Evolutionary conservation across 2,113 vertebrate genomes (phyloP).

Genomic region (Psettodes erumei): DNA sequence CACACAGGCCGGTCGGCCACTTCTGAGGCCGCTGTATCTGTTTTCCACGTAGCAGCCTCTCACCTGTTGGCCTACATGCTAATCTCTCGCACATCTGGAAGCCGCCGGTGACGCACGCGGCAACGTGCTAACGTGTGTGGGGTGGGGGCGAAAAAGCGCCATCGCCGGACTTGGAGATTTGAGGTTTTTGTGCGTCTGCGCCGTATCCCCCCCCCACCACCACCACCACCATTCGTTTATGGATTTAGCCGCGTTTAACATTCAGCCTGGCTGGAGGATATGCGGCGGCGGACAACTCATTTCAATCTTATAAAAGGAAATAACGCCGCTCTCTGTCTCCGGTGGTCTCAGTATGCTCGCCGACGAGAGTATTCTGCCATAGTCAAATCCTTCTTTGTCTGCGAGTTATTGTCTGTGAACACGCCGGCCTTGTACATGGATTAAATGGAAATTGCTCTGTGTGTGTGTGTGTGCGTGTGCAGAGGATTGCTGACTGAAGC

Average conservation of each 20-base stretch:
- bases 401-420: constrained; percentile 74
- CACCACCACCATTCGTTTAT: too few relatives aligned
- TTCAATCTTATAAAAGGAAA: constrained; percentile 36
- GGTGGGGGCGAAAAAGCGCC: too few relatives aligned
- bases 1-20: constrained; percentile 45
- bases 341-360: constrained; percentile 49
- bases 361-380: constrained; percentile 53
- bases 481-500: constrained; percentile 73
- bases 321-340: constrained; percentile 50
- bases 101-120: constrained; percentile 7
- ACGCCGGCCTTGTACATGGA: constrained; percentile 70
- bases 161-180: constrained; percentile 4
- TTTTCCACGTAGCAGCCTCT: constrained; percentile 41
- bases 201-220: background rate
- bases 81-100: constrained; percentile 41
- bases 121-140: constrained; percentile 36
- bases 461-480: constrained; percentile 18
- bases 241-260: constrained; percentile 54
- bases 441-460: constrained; percentile 75
- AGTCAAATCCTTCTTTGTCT: constrained; percentile 76
- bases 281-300: constrained; percentile 46
- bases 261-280: constrained; percentile 32
- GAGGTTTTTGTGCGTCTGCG: constrained; percentile 37
- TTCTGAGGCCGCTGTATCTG: constrained; percentile 51
- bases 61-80: constrained; percentile 71